phyloP scores from a whole-genome alignment of 1,140 invertebrate genomes.

The Drosophila trapezifrons region DNA sequence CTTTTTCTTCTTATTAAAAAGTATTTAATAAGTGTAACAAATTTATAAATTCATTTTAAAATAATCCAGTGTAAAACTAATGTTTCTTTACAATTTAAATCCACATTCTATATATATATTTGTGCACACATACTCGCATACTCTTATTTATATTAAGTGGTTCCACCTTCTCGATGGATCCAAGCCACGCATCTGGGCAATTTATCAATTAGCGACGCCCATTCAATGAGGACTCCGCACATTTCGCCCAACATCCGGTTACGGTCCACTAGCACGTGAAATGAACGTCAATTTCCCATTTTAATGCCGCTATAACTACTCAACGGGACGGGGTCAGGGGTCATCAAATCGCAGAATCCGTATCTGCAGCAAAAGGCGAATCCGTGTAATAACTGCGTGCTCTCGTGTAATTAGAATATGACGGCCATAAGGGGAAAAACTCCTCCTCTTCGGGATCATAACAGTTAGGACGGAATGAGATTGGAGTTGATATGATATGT shows the following conservation, averaged over 20 bases:
- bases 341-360: slow-evolving; percentile 60
- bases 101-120: not conserved
- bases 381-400: slow-evolving; percentile 75
- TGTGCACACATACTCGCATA: not conserved
- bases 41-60: too few species aligned
- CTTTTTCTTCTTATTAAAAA: not conserved
- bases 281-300: slow-evolving; percentile 72
- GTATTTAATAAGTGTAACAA: too few species aligned
- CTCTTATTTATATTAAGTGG: slow-evolving; percentile 28
- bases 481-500: slow-evolving; percentile 53
- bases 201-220: slow-evolving; percentile 80
- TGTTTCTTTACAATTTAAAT: not conserved
- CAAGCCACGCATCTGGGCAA: slow-evolving; percentile 65
- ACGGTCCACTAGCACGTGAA: slow-evolving; percentile 69
- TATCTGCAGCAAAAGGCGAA: slow-evolving; percentile 34
- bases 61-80: not conserved
- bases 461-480: slow-evolving; percentile 68
- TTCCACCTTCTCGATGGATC: slow-evolving; percentile 15
- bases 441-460: slow-evolving; percentile 62
- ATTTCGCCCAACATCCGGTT: slow-evolving; percentile 38
- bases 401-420: slow-evolving; percentile 79
- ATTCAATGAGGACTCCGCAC: slow-evolving; percentile 60
- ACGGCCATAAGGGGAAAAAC: slow-evolving; percentile 42
- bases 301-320: slow-evolving; percentile 63
- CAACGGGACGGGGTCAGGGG: slow-evolving; percentile 38